Base-by-base conservation (phyloP, 23 tunicate species). In the Ciona savignyi region DNA sequence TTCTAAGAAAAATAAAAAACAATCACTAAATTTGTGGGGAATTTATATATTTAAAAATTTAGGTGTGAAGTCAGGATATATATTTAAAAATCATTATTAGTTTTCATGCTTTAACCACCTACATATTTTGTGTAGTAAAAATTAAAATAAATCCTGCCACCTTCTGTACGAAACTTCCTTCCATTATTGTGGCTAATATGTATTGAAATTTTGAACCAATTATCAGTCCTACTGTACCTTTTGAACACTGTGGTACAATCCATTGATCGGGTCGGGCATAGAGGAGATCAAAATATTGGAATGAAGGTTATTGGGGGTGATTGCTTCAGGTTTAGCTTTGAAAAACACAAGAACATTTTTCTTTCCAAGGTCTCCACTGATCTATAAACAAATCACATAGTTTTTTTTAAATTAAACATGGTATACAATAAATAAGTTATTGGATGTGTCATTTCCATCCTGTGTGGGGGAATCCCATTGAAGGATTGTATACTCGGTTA, bases 221-320 rank as follows among this genome's bases (percentile, higher is more conserved):
- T 15, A 6, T 42, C 9, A 42, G 56, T 6, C 9, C 15, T 42
- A 42, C 56, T 26, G 34, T 62, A 85, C 90, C 62, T 85, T 91
- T 72, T 84, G 83, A 63, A 91, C 49, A 63, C 82, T 80, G 29
- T 91, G 86, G 70, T 84, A 91, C 2, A 91, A 76, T 0, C 97
- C 97, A 72, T 75, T 80, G 21, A 91, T 61, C 21, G 91, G 80
- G 61, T 91, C 97, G 11, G 97, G 89, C 97, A 91, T 91, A 28
- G 90, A 69, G 9, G 90, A 74, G 26, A 84, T 72, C 25, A 73
- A 67, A 60, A 91, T 72, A 75, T 79, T 90, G 19, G 77, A 71
- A 19, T 62, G 68, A 27, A 83, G 51, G 70, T 90, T 90, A 9
- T 78, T 77, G 4, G 27, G 42, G 1, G 97, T 78, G 48, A 90